Evolutionary conservation across 1,140 invertebrate species (phyloP), one percentile per base, ranked within the genome.

Genomic region (Cotesia glomerata): DNA sequence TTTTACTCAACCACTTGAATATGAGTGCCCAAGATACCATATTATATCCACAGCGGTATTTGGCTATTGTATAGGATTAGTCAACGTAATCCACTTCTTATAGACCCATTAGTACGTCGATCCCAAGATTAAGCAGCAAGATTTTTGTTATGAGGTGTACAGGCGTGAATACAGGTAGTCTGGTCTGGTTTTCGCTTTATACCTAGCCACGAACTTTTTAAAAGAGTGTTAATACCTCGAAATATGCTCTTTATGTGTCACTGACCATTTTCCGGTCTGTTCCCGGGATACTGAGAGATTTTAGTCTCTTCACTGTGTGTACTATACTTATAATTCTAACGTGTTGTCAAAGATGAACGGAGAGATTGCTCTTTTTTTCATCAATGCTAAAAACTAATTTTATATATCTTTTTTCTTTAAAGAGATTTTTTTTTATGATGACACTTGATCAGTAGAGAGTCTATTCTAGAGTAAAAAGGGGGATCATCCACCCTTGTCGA

Each of bases 191-290:
- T 64, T 39, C 16, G 51, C 32, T 66, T 59, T 63, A 5, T 18
- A 49, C 4, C 1, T 51, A 45, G 1, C 26, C 35, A 39, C 5
- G 56, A 68, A 54, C n/a, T 56, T 13, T 34, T 58, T 73, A 56
- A 66, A 52, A 74, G 63, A 52, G 68, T 66, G 56, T 76, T 86
- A 87, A 87, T 85, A 72, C 83, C 77, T 76, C 35, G 82, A 86
- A 85, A 83, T 84, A 85, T 87, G 85, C 82, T 83, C 79, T 85
- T 87, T 85, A 87, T 86, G 84, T 87, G 85, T 87, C 85, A 85
- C 81, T 87, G 80, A 80, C 82, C 83, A 85, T 82, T 85, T 86
- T 82, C 77, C 81, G 75, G 39, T 45, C 39, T 74, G 62, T 72
- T 56, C 34, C 64, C 61, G 64, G 77, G 13, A 26, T 52, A 32